phyloP scores from a whole-genome alignment of 2,888 invertebrate species.

The Megalurothrips usitatus region DNA sequence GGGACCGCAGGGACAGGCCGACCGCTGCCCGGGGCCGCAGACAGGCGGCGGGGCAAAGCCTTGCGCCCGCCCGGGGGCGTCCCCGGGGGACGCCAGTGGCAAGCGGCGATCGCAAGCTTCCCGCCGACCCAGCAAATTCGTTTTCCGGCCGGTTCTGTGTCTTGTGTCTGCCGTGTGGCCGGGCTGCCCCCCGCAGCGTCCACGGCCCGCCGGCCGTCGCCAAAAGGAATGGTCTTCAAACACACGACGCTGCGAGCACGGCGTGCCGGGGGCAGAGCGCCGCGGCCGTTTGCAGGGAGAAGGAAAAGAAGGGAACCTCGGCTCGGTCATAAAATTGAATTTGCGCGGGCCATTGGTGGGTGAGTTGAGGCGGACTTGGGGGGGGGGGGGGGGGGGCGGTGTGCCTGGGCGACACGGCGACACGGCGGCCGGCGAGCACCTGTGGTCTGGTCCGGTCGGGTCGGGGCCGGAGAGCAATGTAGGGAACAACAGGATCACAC shows the following conservation, averaged over 20 bases:
- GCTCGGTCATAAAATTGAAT: neutral
- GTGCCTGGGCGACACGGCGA: too few relatives aligned
- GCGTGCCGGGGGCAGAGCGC: neutral
- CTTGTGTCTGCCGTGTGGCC: too few relatives aligned
- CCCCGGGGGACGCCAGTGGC: neutral
- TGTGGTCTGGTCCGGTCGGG: neutral
- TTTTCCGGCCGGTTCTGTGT: neutral
- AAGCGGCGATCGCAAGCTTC: neutral
- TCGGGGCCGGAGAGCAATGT: neutral
- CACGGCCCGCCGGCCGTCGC: neutral
- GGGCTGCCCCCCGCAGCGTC: too few relatives aligned
- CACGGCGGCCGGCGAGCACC: too few relatives aligned
- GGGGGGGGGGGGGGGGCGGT: too few relatives aligned
- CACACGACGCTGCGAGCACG: neutral
- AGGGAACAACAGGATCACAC: neutral
- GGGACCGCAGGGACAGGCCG: neutral
- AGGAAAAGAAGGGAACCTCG: neutral
- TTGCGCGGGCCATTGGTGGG: neutral
- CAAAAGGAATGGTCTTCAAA: neutral
- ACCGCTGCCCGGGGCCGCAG: neutral
- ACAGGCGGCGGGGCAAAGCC: too few relatives aligned
- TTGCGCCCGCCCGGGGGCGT: too few relatives aligned
- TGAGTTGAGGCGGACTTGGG: too few relatives aligned
- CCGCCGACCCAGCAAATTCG: constrained; percentile 5
- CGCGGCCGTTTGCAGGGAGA: too few relatives aligned